Evolutionary conservation across 2,113 vertebrate species (phyloP), one percentile per base, ranked within the genome.

Genomic region (Poecilia latipinna): DNA sequence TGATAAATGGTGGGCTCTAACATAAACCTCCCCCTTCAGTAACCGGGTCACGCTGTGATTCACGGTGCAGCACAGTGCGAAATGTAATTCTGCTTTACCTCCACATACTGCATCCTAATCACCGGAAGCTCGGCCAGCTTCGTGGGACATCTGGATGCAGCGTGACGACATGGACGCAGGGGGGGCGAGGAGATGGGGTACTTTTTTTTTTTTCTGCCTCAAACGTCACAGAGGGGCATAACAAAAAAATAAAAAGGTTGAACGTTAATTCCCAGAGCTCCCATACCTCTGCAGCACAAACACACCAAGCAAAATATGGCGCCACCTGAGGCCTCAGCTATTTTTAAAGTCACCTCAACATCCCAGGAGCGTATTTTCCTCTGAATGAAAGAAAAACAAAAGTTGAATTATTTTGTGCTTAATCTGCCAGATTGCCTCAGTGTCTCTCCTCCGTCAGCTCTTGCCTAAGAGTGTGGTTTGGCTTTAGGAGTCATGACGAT

Each of bases 11-110:
- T 33, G 70, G 28, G 60, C 48, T 70, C 64, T 61, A 73, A 61
- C 64, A n/a, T 64, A 29, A 72, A 83, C 33, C 66, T 65, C 77
- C 69, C 67, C 71, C 51, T 35, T 60, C 15, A 31, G 31, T 66
- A 80, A 72, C 39, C 64, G 72, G 85, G 72, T 77, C 80, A 74
- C 7, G 70, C 66, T 69, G 61, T 75, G 75, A 81, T 77, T 84
- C 74, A 81, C 19, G 22, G 31, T 28, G 54, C 44, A 57, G 63
- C n/a, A 61, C 48, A 77, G 70, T 22, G 48, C 61, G 48, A 4
- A 39, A 28, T 61, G 68, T 42, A 31, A 69, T 22, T 69, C 42
- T 33, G 70, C 22, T 83, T 66, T 35, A 26, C 69, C 68, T n/a
- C 1, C 17, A 64, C 61, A 33, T 57, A 24, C 61, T 54, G 44